These are phyloP conservation scores for Lepidocyrtinus sp. DNA, from an alignment of 2,888 invertebrate genomes.

Conservation along the genomic window DNA sequence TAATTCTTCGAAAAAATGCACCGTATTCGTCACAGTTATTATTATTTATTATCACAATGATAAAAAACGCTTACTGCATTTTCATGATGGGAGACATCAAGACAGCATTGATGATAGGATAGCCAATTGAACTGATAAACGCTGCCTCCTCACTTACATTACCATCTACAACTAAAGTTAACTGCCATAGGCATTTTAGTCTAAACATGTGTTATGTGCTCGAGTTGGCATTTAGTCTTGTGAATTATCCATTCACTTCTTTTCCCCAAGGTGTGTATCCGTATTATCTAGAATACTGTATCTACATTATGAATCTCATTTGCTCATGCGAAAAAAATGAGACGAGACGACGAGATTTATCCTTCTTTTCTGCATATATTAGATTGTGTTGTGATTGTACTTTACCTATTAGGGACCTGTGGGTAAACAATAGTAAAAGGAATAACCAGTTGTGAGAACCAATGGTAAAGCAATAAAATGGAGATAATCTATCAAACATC, in stretches of 20 bases:
- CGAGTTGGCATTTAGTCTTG: too few relatives aligned
- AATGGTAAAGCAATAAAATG: background rate
- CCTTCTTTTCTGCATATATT: too few relatives aligned
- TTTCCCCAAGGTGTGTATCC: too few relatives aligned
- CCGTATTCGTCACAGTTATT: constrained; percentile 2
- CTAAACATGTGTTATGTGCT: too few relatives aligned
- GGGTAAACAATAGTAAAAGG: background rate
- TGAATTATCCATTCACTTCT: too few relatives aligned
- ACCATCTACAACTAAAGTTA: too few relatives aligned
- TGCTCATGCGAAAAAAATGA: background rate
- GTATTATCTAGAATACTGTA: too few relatives aligned
- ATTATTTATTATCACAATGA: background rate
- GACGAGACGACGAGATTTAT: background rate
- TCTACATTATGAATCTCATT: too few relatives aligned
- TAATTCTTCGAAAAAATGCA: background rate
- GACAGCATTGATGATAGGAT: background rate
- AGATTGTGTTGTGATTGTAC: too few relatives aligned
- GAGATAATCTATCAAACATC: constrained; percentile 1
- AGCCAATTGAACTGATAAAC: background rate
- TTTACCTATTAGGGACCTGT: background rate
- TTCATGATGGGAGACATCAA: background rate
- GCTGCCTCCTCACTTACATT: background rate
- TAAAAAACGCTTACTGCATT: constrained; percentile 1
- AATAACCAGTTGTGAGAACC: background rate
- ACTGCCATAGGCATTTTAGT: too few relatives aligned